A percentile compares a stretch with the other conserved stretches of the same genome.
These are phyloP conservation scores for Coregonus ussuriensis DNA, from an alignment of 2,797 vertebrate genomes.

Conservation along the genomic window DNA sequence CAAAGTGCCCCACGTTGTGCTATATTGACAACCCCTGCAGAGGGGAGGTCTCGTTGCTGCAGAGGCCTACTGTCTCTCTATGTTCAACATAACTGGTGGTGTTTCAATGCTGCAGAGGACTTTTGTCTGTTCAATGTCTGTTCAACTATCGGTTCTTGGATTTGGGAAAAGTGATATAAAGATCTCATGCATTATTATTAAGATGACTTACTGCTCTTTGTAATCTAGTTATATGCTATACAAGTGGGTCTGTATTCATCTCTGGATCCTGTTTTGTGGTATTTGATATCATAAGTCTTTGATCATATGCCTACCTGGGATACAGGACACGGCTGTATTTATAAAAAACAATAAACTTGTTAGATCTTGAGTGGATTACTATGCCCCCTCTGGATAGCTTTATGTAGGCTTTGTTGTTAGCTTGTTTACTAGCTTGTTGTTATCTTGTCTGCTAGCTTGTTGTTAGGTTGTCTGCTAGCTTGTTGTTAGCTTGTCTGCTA, in stretches of 20 bases:
- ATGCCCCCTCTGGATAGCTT: slow-evolving; percentile 13
- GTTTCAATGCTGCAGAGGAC: neutral
- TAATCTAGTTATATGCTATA: neutral
- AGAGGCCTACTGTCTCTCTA: slow-evolving; percentile 11
- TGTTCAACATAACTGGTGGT: neutral
- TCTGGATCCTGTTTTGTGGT: neutral
- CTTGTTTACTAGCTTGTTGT: neutral
- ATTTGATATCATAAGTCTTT: neutral
- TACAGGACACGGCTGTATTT: slow-evolving; percentile 40
- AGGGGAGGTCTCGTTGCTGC: slow-evolving; percentile 47
- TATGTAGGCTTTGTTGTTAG: neutral
- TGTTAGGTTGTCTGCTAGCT: neutral
- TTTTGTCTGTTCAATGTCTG: neutral
- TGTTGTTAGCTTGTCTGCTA: neutral
- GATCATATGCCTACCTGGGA: slow-evolving; percentile 34
- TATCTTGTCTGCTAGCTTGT: neutral
- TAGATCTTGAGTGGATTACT: slow-evolving; percentile 18
- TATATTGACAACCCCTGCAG: slow-evolving; percentile 68
- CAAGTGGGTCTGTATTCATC: neutral
- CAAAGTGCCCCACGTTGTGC: slow-evolving; percentile 78
- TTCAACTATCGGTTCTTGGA: neutral
- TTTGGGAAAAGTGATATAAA: too few species aligned
- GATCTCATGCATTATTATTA: neutral
- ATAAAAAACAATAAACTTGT: neutral
- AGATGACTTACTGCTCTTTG: neutral